Evolutionary conservation across 2,888 invertebrate species (phyloP).

Genomic region (Melanostoma mellinum): DNA sequence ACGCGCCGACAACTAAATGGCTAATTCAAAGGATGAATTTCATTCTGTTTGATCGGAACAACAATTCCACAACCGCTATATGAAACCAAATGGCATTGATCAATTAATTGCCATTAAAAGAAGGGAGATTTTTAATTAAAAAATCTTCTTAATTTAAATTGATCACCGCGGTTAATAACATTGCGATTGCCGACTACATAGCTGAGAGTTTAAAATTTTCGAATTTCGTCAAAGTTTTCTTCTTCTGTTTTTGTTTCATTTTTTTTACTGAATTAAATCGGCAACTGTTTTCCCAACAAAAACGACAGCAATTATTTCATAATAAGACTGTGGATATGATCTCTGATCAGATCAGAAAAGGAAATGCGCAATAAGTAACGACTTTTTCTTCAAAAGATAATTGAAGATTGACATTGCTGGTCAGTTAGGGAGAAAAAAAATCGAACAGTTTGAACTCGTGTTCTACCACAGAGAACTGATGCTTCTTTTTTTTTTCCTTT

Average conservation of each 20-base stretch:
- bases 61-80: constrained; percentile 46
- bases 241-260: background rate
- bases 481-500: too few species aligned
- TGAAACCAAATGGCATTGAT: constrained; percentile 69
- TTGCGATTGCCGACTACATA: constrained; percentile 70
- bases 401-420: too few species aligned
- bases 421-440: too few species aligned
- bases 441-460: too few species aligned
- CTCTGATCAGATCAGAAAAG: too few species aligned
- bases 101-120: constrained; percentile 72
- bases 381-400: too few species aligned
- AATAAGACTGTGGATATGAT: too few species aligned
- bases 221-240: constrained; percentile 27
- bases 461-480: too few species aligned
- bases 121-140: constrained; percentile 72
- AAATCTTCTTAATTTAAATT: constrained; percentile 73
- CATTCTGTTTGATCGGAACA: constrained; percentile 66
- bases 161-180: constrained; percentile 69
- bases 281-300: background rate
- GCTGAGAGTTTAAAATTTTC: constrained; percentile 65
- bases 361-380: too few species aligned
- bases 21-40: constrained; percentile 69
- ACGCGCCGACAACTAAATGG: constrained; percentile 33
- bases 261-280: constrained; percentile 6
- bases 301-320: too few species aligned